Percentiles rank a stretch among this genome's conserved stretches.
These are phyloP conservation scores for Patella ulyssiponensis DNA, from an alignment of 2,888 invertebrate genomes.

Conservation along the genomic window DNA sequence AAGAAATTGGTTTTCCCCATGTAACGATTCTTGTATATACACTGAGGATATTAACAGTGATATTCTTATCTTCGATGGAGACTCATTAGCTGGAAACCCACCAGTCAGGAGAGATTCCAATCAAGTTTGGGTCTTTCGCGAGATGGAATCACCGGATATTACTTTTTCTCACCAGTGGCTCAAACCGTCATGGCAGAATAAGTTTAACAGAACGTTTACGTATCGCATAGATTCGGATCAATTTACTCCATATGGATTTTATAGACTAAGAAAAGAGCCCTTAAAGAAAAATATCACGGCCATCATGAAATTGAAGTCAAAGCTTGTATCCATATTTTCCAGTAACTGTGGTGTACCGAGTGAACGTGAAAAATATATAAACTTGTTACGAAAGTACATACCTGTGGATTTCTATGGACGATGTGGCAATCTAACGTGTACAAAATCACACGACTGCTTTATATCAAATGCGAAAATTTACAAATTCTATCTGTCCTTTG, in stretches of 20 bases:
- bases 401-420: constrained; percentile 31
- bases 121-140: too few relatives aligned
- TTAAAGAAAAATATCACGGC: constrained; percentile 1
- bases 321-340: constrained; percentile 28
- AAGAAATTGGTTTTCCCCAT: too few relatives aligned
- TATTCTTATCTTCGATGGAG: too few relatives aligned
- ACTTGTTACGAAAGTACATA: constrained; percentile 26
- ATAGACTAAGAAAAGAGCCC: constrained; percentile 6
- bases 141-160: too few relatives aligned
- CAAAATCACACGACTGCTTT: background rate
- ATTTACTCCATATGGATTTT: constrained; percentile 27
- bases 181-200: background rate
- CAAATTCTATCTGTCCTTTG: constrained; percentile 38
- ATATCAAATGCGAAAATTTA: constrained; percentile 20
- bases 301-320: constrained; percentile 17
- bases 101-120: too few relatives aligned
- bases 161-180: too few relatives aligned
- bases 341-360: constrained; percentile 28
- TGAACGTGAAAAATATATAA: constrained; percentile 23
- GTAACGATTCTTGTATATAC: too few relatives aligned
- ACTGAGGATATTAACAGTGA: too few relatives aligned
- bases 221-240: constrained; percentile 42
- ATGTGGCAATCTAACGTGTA: constrained; percentile 29
- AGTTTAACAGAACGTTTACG: constrained; percentile 31
- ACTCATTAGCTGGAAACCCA: too few relatives aligned